phyloP scores from a whole-genome alignment of 2,797 vertebrate genomes.

The Phoebastria nigripes region DNA sequence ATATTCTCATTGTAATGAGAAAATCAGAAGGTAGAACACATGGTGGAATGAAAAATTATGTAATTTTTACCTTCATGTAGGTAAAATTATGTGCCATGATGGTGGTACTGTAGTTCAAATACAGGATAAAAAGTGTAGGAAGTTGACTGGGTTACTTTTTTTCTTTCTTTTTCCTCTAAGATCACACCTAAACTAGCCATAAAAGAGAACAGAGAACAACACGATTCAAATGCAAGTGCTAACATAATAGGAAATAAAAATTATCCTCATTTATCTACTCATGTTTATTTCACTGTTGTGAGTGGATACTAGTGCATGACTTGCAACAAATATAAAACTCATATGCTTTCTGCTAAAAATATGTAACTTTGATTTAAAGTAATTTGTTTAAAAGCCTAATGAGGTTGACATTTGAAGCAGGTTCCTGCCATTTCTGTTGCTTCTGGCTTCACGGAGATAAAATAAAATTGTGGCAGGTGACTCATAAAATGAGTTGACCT shows the following conservation, averaged over 20 bases:
- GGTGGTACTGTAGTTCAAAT: background rate
- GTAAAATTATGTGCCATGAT: background rate
- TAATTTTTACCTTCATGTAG: background rate
- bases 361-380: slow-evolving; percentile 42
- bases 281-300: background rate
- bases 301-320: background rate
- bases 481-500: background rate
- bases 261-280: background rate
- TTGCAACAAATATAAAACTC: slow-evolving; percentile 30
- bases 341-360: slow-evolving; percentile 52
- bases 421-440: slow-evolving; percentile 17
- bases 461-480: slow-evolving; percentile 17
- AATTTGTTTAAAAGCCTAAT: slow-evolving; percentile 36
- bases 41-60: background rate
- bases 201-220: background rate
- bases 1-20: background rate
- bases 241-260: background rate
- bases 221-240: background rate
- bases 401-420: slow-evolving; percentile 48
- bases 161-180: background rate
- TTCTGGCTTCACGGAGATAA: background rate
- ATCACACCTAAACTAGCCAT: background rate
- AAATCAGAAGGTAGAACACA: background rate
- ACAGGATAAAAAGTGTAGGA: background rate
- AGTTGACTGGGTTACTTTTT: background rate